Evolutionary conservation across 37 sponge, comb jelly and placozoan species (phyloP).

Genomic region (Ephydatia muelleri): DNA sequence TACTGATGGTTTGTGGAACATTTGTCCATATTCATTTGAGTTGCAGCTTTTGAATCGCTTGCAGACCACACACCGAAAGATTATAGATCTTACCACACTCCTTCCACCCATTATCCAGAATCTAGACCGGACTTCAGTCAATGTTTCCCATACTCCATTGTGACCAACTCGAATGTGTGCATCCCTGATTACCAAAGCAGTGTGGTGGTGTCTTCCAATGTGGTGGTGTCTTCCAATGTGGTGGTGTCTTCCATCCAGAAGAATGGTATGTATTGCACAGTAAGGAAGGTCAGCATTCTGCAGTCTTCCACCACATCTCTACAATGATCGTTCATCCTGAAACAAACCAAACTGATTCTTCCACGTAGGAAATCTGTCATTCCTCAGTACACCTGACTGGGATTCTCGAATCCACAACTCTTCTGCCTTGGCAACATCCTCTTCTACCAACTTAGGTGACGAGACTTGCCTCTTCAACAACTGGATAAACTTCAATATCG

Average conservation of each 20-base stretch:
- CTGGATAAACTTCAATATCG: conserved; percentile 10
- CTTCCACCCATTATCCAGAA: conserved; percentile 46
- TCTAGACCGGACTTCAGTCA: conserved; percentile 19
- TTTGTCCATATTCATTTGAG: too few relatives aligned
- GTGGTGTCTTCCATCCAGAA: conserved; percentile 14
- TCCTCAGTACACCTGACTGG: conserved; percentile 4
- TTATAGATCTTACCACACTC: conserved; percentile 5
- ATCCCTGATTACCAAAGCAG: conserved; percentile 4
- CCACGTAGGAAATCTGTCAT: conserved; percentile 26
- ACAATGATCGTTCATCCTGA: neutral
- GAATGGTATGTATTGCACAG: neutral
- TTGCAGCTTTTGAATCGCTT: too few relatives aligned
- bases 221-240: too few relatives aligned
- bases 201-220: conserved; percentile 7
- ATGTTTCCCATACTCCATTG: conserved; percentile 38
- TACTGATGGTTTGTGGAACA: too few relatives aligned
- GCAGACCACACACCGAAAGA: conserved; percentile 22
- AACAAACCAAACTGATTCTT: conserved; percentile 31
- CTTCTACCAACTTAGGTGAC: conserved; percentile 5
- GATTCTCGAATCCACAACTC: conserved; percentile 27
- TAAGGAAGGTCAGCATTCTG: conserved; percentile 17
- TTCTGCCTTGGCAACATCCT: conserved; percentile 15
- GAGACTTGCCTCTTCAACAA: conserved; percentile 15
- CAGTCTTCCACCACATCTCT: conserved; percentile 23
- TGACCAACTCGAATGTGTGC: conserved; percentile 35